Percentiles rank a stretch among this genome's conserved stretches.
Evolutionary conservation across 2,888 invertebrate species (phyloP).

Genomic region (Drosophila kambysellisi): DNA sequence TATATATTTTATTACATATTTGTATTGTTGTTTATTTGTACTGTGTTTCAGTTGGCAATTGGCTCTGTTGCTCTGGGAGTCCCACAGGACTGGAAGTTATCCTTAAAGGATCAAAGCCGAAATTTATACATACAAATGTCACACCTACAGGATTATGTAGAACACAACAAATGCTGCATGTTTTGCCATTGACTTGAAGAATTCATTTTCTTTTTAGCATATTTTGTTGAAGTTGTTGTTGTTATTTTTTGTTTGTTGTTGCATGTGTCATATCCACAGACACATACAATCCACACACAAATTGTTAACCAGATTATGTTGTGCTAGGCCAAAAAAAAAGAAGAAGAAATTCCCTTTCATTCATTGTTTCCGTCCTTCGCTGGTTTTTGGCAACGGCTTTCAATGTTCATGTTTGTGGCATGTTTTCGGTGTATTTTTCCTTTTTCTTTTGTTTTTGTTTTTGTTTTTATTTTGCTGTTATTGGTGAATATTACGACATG

Average conservation of each 20-base stretch:
- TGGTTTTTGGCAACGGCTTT: constrained; percentile 67
- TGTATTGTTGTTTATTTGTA: constrained; percentile 47
- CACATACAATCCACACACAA: constrained; percentile 46
- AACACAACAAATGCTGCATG: constrained; percentile 63
- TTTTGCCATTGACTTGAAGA: constrained; percentile 68
- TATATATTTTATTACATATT: constrained; percentile 28
- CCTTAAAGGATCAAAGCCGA: constrained; percentile 80
- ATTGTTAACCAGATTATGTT: constrained; percentile 77
- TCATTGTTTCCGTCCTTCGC: constrained; percentile 48
- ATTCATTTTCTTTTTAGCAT: constrained; percentile 34
- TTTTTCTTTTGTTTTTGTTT: constrained; percentile 21
- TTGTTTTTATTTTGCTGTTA: constrained; percentile 46
- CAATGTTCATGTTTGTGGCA: constrained; percentile 70
- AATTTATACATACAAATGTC: constrained; percentile 77
- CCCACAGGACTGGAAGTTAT: constrained; percentile 57
- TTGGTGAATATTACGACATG: constrained; percentile 72
- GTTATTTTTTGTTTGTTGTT: constrained; percentile 23
- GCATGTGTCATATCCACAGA: constrained; percentile 68
- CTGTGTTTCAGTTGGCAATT: constrained; percentile 58
- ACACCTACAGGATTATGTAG: constrained; percentile 75
- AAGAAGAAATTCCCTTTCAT: constrained; percentile 50
- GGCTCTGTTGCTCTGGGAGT: constrained; percentile 51
- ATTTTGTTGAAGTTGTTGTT: constrained; percentile 23
- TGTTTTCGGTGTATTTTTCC: constrained; percentile 47
- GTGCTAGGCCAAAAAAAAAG: constrained; percentile 34